Base-by-base conservation (phyloP, 2,888 invertebrate species). In the Lycophotia porphyrea region DNA sequence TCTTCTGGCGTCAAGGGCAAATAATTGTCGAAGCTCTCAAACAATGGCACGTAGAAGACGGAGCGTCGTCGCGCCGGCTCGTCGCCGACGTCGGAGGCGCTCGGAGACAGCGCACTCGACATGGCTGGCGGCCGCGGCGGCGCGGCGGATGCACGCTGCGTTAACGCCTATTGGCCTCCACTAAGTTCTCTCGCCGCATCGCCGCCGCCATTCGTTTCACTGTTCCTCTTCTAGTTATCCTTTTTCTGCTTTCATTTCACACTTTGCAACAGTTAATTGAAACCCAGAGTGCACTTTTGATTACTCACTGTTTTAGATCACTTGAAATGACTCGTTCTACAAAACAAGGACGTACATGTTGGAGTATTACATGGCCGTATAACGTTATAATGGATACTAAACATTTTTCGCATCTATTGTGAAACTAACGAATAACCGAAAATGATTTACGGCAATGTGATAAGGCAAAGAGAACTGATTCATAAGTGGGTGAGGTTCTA, bases 1-100 rank as follows among this genome's bases (percentile, higher is more conserved):
- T 96, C 96, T 90, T 95, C 95, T 73, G 93, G 91, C 42, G 96
- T 94, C 74, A 97, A 95, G 42, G 97, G 97, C 67, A 97, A 94
- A 89, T 97, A 97, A 90, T 97, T 97, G 71, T 96, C 96, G 86
- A 97, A 97, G 88, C 97, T 97, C 84, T 97, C 97, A 78, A 97
- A 97, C 86, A 98, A 95, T 84, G 98, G 97, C 84, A 98, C 98
- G 94, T 98, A 98, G 94, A 98, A 98, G 84, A 98, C 97, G 68
- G 98, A 98, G 82, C 98, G 97, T 79, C 98, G 97, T 69, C 97
- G 96, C 82, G 96, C 91, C 84, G 96, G 94, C 72, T 97, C 97
- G 89, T 97, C 97, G 90, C 92, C 94, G 90, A 89, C 90, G 93
- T 90, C 89, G 86, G 93, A 89, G 84, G 90, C 88, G 89, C 92